phyloP scores from a whole-genome alignment of 2,888 invertebrate genomes.

The Malacosoma neustria region DNA sequence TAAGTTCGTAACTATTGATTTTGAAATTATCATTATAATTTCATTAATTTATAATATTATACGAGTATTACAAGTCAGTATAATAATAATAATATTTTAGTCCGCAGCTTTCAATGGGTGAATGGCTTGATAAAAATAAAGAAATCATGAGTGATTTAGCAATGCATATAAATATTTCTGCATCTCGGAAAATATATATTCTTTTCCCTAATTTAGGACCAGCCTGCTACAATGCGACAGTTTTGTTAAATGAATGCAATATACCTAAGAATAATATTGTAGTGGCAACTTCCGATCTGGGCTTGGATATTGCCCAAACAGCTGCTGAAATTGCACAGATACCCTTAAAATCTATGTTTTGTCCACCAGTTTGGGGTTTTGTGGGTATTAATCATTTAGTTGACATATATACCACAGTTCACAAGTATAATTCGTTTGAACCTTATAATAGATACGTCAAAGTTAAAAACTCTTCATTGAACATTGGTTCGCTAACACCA shows the following conservation, averaged over 20 bases:
- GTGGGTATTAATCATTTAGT: slow-evolving; percentile 71
- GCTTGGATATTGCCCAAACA: slow-evolving; percentile 52
- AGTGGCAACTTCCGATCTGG: slow-evolving; percentile 73
- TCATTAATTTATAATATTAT: too few species aligned
- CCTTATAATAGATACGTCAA: slow-evolving; percentile 66
- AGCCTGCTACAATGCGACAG: slow-evolving; percentile 73
- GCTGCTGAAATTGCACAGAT: slow-evolving; percentile 59
- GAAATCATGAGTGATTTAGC: slow-evolving; percentile 53
- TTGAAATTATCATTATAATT: too few species aligned
- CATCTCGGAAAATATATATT: slow-evolving; percentile 56
- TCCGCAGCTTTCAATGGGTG: slow-evolving; percentile 35
- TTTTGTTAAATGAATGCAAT: slow-evolving; percentile 47
- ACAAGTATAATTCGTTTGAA: slow-evolving; percentile 63
- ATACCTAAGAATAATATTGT: slow-evolving; percentile 65
- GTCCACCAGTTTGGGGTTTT: slow-evolving; percentile 79
- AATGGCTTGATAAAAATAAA: slow-evolving; percentile 47
- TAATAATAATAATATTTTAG: slow-evolving; percentile 38
- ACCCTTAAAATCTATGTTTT: slow-evolving; percentile 62
- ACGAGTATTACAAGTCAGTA: too few species aligned
- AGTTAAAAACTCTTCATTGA: slow-evolving; percentile 62
- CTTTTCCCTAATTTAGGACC: slow-evolving; percentile 72
- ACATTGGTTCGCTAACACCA: slow-evolving; percentile 59
- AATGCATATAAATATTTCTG: slow-evolving; percentile 62
- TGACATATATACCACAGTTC: slow-evolving; percentile 68
- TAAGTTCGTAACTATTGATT: slow-evolving; percentile 26